These are phyloP conservation scores for Trissoscelio sp. DNA, from an alignment of 2,888 invertebrate species.

Conservation along the genomic window DNA sequence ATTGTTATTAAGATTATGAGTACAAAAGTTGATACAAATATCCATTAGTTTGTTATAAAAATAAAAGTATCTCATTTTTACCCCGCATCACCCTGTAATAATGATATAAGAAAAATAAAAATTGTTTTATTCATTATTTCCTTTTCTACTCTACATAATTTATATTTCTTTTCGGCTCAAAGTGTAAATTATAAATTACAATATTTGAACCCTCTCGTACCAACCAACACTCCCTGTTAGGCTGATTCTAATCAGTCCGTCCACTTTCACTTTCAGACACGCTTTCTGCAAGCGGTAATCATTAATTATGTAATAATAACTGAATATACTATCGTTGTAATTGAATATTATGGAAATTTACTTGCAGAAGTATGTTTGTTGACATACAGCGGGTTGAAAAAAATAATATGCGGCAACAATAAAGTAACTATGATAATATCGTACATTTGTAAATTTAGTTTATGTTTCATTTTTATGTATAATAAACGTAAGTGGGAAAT, in stretches of 20 bases:
- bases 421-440: neutral
- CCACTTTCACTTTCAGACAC: slow-evolving; percentile 46
- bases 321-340: slow-evolving; percentile 16
- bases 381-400: neutral
- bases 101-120: neutral
- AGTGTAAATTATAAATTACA: slow-evolving; percentile 51
- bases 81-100: no score
- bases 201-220: slow-evolving; percentile 36
- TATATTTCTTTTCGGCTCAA: slow-evolving; percentile 15
- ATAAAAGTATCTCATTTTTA: no score
- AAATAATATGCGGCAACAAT: neutral
- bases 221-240: slow-evolving; percentile 14
- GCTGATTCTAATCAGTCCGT: slow-evolving; percentile 49
- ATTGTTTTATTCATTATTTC: slow-evolving; percentile 4
- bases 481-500: slow-evolving; percentile 12
- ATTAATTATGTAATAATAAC: slow-evolving; percentile 46
- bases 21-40: no score
- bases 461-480: slow-evolving; percentile 15
- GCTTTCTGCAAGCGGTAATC: slow-evolving; percentile 17
- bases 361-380: neutral
- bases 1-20: no score
- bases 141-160: slow-evolving; percentile 19
- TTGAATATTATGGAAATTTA: slow-evolving; percentile 36
- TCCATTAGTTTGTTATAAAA: no score
- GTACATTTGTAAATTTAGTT: neutral